Base-by-base conservation (phyloP, 2,113 vertebrate genomes). In the Saccopteryx bilineata region DNA sequence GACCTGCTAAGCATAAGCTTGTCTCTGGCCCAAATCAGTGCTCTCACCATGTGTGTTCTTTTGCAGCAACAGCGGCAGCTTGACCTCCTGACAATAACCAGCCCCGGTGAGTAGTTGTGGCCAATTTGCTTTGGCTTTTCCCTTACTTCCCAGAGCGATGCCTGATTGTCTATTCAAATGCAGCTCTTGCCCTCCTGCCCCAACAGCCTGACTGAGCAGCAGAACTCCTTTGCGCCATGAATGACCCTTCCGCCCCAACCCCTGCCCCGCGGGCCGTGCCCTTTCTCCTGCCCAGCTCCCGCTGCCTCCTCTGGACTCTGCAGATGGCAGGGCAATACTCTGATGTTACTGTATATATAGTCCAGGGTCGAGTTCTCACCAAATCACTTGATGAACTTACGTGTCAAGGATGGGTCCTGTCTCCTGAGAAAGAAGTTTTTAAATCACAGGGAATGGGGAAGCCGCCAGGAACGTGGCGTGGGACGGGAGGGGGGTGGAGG, bases 61-160 rank as follows among this genome's bases (percentile, higher is more conserved):
- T 99, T 99, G n/a, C 98, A 99, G 99, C 99, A 99, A 99, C 99
- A 99, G 97, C 98, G 99, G 61, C 99, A 97, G 74, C 99, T 99
- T 87, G 99, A 99, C 98, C 99, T 99, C 93, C 98, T 99, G 98
- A 99, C 99, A 82, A 99, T 99, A 98, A 99, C 99, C 98, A 99
- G 98, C 98, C 98, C 99, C 0, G 98, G 99, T 99, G 98, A 99
- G 99, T 99, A 98, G 0, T 5, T 15, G 58, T 0, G 1, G 9
- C 48, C 80, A 13, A 95, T 87, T 91, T 95, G 69, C 75, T 94
- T 95, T 85, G 63, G 23, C 48, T 76, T 92, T 71, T 78, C 24
- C 66, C 75, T 87, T 24, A 6, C 86, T 81, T 94, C 24, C 33
- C 21, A 23, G 26, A 94, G 17, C 5, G n/a, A 48, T 58, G 85